A percentile compares a stretch with the other conserved stretches of the same genome.
These are phyloP conservation scores for Puma concolor DNA, from an alignment of 2,113 vertebrate species.

Conservation along the genomic window DNA sequence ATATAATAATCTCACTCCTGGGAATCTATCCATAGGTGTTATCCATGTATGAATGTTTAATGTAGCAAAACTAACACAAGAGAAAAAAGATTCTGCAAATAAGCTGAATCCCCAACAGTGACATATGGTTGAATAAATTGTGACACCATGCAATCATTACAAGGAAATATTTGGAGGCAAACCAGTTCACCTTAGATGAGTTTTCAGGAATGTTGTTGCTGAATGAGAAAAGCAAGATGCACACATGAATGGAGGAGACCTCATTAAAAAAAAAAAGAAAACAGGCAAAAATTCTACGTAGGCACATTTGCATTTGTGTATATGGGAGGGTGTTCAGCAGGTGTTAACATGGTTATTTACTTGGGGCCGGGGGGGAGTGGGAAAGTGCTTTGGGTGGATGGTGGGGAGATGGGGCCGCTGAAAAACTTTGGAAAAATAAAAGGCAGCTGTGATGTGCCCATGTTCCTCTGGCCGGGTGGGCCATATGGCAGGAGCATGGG, in stretches of 20 bases:
- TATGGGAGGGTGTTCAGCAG: not conserved
- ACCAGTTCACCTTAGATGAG: not conserved
- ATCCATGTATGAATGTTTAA: not conserved
- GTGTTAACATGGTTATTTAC: not conserved
- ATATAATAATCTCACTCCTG: not conserved
- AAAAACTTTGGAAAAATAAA: not conserved
- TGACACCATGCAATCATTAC: not conserved
- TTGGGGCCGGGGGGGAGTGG: not conserved
- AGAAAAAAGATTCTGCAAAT: not conserved
- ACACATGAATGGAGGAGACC: not conserved
- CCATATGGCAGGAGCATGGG: not conserved
- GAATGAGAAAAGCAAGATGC: not conserved
- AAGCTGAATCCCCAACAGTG: not conserved
- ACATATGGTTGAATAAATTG: not conserved
- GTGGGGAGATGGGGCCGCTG: not conserved
- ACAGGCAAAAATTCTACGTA: not conserved
- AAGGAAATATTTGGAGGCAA: conserved; percentile 13
- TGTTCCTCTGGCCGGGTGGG: not conserved
- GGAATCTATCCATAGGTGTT: not conserved
- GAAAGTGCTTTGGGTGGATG: not conserved
- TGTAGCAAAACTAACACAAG: not conserved
- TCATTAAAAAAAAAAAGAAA: not conserved
- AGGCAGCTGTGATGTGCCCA: not conserved
- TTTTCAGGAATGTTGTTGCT: not conserved
- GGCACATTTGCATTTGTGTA: not conserved